Evolutionary conservation across 1,140 invertebrate genomes (phyloP), one percentile per base, ranked within the genome.

Genomic region (Cydia amplana): DNA sequence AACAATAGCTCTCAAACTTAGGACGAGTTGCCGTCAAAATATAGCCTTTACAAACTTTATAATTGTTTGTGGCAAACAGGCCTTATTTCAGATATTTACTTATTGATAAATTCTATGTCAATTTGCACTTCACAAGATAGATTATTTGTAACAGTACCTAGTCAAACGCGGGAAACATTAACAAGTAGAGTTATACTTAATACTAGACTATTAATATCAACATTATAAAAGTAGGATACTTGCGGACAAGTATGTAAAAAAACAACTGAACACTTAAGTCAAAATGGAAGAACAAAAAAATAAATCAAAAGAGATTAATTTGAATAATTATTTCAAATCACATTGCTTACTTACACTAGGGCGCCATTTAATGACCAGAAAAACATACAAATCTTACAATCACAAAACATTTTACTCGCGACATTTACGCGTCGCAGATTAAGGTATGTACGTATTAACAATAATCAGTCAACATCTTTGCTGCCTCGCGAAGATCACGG

Each of bases 321-420:
- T 32, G 32, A 60, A 23, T 60, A 23, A 60, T 55, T 6, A 55
- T 23, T 23, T 60, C 9, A 12, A 55, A 55, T 55, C 4, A 6
- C 20, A 20, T 60, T n/a, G 4, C n/a, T n/a, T 28, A 4, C 55
- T 60, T 23, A 23, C 18, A 23, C 55, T 60, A 60, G n/a, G 55
- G 18, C n/a, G 55, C n/a, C 55, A 60, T 60, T 60, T 60, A 7
- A 60, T 60, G 55, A 60, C 55, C 51, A 55, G 51, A 55, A 55
- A 55, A 18, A 55, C 16, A n/a, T 18, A 55, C n/a, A 55, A 55
- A 18, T 18, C 16, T 49, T 18, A 55, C n/a, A 18, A 55, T 55
- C 43, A 46, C 43, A 46, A 43, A 43, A 51, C 16, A 55, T 55
- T 18, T 55, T 14, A 14, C 0, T 51, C 49, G 1, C 51, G 16